These are phyloP conservation scores for Acinonyx jubatus DNA, from an alignment of 2,113 vertebrate genomes.

Conservation along the genomic window DNA sequence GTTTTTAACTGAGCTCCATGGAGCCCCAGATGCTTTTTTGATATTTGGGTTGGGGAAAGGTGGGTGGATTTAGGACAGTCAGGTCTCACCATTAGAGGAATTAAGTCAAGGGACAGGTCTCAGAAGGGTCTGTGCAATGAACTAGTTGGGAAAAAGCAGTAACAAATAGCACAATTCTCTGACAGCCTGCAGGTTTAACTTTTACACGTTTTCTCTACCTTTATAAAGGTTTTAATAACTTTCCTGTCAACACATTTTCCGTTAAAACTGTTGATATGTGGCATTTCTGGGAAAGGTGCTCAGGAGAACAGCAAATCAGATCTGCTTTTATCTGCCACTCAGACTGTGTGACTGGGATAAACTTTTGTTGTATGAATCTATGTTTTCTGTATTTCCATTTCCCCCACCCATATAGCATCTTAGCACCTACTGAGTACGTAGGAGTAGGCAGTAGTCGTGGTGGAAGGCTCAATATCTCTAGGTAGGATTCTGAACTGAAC, in stretches of 20 bases:
- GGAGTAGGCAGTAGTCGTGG: not conserved
- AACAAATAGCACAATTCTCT: not conserved
- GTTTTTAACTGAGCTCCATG: not conserved
- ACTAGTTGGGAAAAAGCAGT: not conserved
- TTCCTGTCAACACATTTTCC: constrained; percentile 33
- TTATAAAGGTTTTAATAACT: constrained; percentile 35
- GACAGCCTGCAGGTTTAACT: not conserved
- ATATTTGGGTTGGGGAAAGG: accelerated
- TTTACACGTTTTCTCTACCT: not conserved
- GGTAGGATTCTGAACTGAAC: not conserved
- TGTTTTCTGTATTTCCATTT: not conserved
- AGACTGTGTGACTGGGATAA: not conserved
- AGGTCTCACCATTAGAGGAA: not conserved
- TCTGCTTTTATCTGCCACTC: constrained; percentile 47
- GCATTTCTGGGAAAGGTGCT: not conserved
- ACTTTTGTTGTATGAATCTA: not conserved
- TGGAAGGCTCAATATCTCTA: not conserved
- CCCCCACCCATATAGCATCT: not conserved
- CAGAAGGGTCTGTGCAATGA: not conserved
- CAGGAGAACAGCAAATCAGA: not conserved
- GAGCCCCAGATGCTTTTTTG: not conserved
- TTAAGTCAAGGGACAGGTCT: not conserved
- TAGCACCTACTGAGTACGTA: not conserved
- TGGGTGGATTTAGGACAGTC: not conserved
- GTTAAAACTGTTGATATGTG: constrained; percentile 1